phyloP scores from a whole-genome alignment of 2,888 invertebrate genomes.

The Stictocephala bisonia region DNA sequence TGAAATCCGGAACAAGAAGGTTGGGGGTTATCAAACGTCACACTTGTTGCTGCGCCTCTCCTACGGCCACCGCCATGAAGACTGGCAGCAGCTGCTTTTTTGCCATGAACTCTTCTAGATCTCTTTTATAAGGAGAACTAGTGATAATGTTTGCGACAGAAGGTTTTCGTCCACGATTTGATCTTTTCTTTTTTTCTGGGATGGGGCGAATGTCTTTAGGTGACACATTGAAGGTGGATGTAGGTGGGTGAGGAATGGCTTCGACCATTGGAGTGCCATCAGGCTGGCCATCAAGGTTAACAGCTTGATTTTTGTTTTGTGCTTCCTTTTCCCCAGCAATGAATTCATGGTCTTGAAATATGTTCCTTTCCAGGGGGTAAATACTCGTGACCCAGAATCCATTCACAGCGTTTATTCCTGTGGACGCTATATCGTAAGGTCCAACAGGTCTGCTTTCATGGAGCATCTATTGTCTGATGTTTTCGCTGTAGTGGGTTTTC shows the following conservation, averaged over 20 bases:
- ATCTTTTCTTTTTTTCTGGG: background rate
- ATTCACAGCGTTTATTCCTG: conserved; percentile 52
- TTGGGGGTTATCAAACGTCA: too few species aligned
- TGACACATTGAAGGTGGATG: background rate
- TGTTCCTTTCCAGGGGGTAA: conserved; percentile 57
- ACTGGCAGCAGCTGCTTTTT: too few species aligned
- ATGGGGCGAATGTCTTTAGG: conserved; percentile 27
- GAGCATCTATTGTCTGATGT: too few species aligned
- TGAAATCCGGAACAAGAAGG: conserved; percentile 7
- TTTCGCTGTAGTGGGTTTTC: conserved; percentile 49
- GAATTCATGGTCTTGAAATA: conserved; percentile 50
- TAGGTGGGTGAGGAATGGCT: too few species aligned
- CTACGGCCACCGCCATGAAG: background rate
- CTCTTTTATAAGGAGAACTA: too few species aligned
- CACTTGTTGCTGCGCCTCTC: background rate
- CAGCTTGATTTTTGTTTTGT: background rate
- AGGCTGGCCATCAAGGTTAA: conserved; percentile 14
- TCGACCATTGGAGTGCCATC: too few species aligned
- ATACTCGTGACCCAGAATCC: conserved; percentile 58
- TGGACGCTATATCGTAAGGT: conserved; percentile 56
- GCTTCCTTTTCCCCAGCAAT: conserved; percentile 29
- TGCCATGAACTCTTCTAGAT: too few species aligned
- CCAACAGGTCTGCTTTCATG: conserved; percentile 54
- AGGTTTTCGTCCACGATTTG: too few species aligned
- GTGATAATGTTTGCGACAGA: too few species aligned